Conservation (phyloP, 2,888 invertebrate genomes). For the Melanchra persicariae region DNA sequence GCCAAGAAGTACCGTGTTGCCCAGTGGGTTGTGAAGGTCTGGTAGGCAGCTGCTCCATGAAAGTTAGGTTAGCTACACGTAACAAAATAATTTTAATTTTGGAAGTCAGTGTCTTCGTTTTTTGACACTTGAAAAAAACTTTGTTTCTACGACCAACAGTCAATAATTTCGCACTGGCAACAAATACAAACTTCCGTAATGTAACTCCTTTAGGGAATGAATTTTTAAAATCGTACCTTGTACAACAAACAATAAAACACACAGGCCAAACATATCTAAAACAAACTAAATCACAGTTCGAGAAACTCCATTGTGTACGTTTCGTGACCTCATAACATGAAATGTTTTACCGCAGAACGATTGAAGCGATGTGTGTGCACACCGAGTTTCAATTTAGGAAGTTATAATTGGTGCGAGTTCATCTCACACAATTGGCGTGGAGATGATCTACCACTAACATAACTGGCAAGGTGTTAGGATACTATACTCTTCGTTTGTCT, state of each 20-base stretch:
- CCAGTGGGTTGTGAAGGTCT: too few species aligned
- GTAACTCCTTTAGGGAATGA: background rate
- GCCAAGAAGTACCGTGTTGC: too few species aligned
- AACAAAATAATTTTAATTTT: too few species aligned
- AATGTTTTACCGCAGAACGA: background rate
- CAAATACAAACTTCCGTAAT: too few species aligned
- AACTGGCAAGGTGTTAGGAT: background rate
- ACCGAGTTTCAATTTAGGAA: constrained; percentile 33
- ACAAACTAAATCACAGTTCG: constrained; percentile 1
- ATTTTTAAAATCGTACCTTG: background rate
- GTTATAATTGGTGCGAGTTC: constrained; percentile 45
- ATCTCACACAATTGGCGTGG: background rate
- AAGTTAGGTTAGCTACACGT: too few species aligned
- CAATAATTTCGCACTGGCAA: too few species aligned
- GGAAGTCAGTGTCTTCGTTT: too few species aligned
- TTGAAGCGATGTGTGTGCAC: constrained; percentile 8
- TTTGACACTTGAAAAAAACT: too few species aligned
- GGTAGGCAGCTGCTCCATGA: too few species aligned
- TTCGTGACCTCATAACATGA: constrained; percentile 6
- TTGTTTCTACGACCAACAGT: too few species aligned
- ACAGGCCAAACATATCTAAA: background rate
- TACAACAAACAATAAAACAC: background rate
- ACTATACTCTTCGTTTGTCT: background rate
- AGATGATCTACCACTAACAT: background rate
- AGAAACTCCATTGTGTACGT: constrained; percentile 6